Base-by-base conservation (phyloP, 2,888 invertebrate genomes). In the Halictus quadricinctus region DNA sequence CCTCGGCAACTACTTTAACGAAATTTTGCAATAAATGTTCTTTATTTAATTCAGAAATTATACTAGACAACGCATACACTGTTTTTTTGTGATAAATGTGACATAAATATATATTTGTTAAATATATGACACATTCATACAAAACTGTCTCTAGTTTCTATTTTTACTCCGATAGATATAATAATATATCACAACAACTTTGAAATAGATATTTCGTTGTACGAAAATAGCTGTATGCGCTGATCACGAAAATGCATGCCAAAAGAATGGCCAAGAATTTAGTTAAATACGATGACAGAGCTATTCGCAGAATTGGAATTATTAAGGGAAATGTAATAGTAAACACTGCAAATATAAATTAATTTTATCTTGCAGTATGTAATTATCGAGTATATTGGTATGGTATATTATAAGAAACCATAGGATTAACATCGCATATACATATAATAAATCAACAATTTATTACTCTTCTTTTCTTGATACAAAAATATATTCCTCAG, bases 1-100 rank as follows among this genome's bases (percentile, higher is more conserved):
- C 90, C 90, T 41, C 84, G 90, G 15, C 82, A 86, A 58, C 72
- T 86, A 36, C 50, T 54, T 6, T 86, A 81, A 79, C 13, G 7
- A 43, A 70, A 41, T 15, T 36, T 10, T 8, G 8, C 18, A 76
- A 29, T 15, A 50, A 54, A 50, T 15, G 7, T 6, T 48, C 15
- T 48, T 36, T 64, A 46, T 60, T 60, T 48, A 41, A 46, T 18
- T 4, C 29, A 36, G n/a, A 78, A 64, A 43, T 48, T 15, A 15
- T 79, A 79, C 58, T 50, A 72, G 21, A 0, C 54, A 43, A 50
- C 36, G 66, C 41, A 15, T 36, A 77, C 25, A 2, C 48, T 72
- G 74, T 29, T 83, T 72, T 76, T n/a, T 81, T 58, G 29, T 5
- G 48, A 77, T 73, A 36, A 48, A 41, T 7, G 6, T 58, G 8